These are phyloP conservation scores for Hipparchia sbordonii DNA, from an alignment of 2,888 invertebrate species.

Conservation along the genomic window DNA sequence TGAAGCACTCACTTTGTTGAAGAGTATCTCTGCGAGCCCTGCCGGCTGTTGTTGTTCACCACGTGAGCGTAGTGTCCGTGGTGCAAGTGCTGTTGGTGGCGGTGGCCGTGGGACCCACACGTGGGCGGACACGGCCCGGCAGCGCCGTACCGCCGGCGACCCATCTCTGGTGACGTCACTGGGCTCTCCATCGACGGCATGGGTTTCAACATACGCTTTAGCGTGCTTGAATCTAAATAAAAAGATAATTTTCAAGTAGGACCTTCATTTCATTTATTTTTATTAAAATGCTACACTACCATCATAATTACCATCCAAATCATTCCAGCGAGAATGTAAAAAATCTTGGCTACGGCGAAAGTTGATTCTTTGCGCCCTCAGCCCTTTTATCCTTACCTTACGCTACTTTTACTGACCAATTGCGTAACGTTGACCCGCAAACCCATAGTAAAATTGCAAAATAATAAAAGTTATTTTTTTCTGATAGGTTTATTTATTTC, in stretches of 20 bases:
- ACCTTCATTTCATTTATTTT: too few species aligned
- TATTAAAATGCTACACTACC: too few species aligned
- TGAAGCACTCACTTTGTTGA: conserved; percentile 17
- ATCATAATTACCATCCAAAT: too few species aligned
- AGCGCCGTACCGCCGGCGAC: conserved; percentile 87
- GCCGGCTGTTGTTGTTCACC: conserved; percentile 85
- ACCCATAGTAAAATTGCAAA: too few species aligned
- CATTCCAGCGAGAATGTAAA: too few species aligned
- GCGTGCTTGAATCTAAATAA: conserved; percentile 89
- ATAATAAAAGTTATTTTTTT: too few species aligned
- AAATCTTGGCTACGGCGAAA: too few species aligned
- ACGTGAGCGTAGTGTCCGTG: conserved; percentile 70
- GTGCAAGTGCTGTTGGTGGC: conserved; percentile 81
- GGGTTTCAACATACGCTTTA: conserved; percentile 97
- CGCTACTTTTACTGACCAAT: too few species aligned
- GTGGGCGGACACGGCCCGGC: conserved; percentile 82
- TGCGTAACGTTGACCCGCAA: too few species aligned
- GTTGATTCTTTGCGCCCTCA: too few species aligned
- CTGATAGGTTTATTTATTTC: too few species aligned
- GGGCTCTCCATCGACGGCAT: conserved; percentile 95
- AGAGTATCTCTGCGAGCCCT: conserved; percentile 86
- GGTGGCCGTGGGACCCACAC: conserved; percentile 84
- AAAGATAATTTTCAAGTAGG: background rate
- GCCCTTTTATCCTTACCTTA: too few species aligned
- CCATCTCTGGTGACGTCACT: conserved; percentile 95